phyloP scores from a whole-genome alignment of 2,797 vertebrate genomes.

The Gadopsis bispinosus region DNA sequence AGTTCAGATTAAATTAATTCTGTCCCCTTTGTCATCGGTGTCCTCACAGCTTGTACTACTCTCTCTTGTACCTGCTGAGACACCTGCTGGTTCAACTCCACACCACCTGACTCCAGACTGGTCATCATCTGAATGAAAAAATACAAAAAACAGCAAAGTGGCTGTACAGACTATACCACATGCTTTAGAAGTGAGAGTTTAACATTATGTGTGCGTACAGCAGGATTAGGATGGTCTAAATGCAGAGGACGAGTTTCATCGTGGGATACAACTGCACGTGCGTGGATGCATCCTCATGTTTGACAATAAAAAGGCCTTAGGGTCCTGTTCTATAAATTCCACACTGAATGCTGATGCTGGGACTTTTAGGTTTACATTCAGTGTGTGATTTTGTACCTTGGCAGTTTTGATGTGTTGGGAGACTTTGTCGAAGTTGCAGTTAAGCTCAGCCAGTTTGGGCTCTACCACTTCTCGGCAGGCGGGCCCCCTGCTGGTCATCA shows the following conservation, averaged over 20 bases:
- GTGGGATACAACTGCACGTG: too few relatives aligned
- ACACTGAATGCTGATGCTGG: not conserved
- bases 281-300: too few relatives aligned
- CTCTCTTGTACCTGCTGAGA: constrained; percentile 56
- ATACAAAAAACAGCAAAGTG: constrained; percentile 4
- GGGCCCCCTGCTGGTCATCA: constrained; percentile 92
- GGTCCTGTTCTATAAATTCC: too few relatives aligned
- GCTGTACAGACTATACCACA: not conserved
- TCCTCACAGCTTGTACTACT: not conserved
- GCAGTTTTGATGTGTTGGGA: constrained; percentile 93
- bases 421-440: constrained; percentile 96
- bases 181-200: not conserved
- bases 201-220: not conserved
- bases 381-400: constrained; percentile 79
- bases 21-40: not conserved
- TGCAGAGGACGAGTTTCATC: too few relatives aligned
- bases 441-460: constrained; percentile 94
- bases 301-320: too few relatives aligned
- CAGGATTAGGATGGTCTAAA: not conserved
- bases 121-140: constrained; percentile 83
- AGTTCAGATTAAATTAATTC: not conserved
- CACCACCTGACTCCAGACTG: constrained; percentile 78
- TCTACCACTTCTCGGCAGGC: constrained; percentile 92
- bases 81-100: constrained; percentile 65
- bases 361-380: not conserved